Evolutionary conservation across 2,888 invertebrate genomes (phyloP), one percentile per base, ranked within the genome.

Genomic region (Torymus aiolomorphi): DNA sequence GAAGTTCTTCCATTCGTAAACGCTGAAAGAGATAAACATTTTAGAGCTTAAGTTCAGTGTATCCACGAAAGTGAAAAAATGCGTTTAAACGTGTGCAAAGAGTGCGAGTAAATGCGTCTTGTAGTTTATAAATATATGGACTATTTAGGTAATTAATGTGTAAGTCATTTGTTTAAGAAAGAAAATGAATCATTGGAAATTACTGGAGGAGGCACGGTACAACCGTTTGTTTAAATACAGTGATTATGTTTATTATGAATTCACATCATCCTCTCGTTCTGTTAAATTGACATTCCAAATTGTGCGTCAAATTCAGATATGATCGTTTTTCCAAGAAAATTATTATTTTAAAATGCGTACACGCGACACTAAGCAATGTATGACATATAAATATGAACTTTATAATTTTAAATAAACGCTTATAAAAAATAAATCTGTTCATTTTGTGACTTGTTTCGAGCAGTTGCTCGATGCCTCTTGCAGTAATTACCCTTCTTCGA

Each of bases 71-170:
- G 49, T 70, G 65, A 61, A 18, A 54, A 51, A 71, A 18, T 66
- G 76, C 8, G 42, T 66, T 14, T 65, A 54, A n/a, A n/a, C n/a
- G n/a, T n/a, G n/a, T n/a, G n/a, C n/a, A 65, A 52, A 59, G 49
- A 14, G 18, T n/a, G 61, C 16, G 71, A 61, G 59, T 54, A 72
- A 76, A 73, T 73, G 76, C 73, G 59, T 57, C 31, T 76, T 80
- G 8, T 80, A 80, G 76, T 71, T 75, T 54, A 76, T 72, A 80
- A 80, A 56, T 75, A 69, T 80, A 76, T 62, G 73, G 73, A 80
- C 69, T 80, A 80, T 54, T 74, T 80, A 76, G 80, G 56, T 80
- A 73, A 78, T 62, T 78, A 76, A 76, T 73, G 59, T 76, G 12
- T 77, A 80, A 78, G 77, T 62, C 65, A 75, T 66, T 77, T 75